Conservation (phyloP, 2,797 vertebrate species). For the Microctenopoma lineatum region DNA sequence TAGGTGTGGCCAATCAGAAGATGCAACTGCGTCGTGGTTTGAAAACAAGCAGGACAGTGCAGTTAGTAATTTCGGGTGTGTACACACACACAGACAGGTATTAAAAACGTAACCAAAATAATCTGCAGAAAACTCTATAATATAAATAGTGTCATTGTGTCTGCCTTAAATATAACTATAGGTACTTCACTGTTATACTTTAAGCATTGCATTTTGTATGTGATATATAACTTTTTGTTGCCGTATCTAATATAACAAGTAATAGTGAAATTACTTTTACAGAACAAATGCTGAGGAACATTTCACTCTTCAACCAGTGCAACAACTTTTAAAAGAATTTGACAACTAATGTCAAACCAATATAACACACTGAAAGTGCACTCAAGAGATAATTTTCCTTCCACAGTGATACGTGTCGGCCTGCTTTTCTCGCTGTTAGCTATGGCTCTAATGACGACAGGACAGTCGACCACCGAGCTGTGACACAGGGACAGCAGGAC, state of each 20-base stretch:
- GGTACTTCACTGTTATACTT: too few relatives aligned
- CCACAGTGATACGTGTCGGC: not conserved
- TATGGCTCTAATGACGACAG: slow-evolving; percentile 32
- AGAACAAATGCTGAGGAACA: too few relatives aligned
- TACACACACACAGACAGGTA: too few relatives aligned
- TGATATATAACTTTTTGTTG: too few relatives aligned
- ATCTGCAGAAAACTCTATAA: not conserved
- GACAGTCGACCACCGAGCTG: slow-evolving; percentile 16
- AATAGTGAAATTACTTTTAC: not conserved
- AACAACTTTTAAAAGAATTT: too few relatives aligned
- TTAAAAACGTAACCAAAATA: too few relatives aligned
- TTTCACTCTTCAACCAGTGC: too few relatives aligned
- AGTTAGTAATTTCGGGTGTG: too few relatives aligned
- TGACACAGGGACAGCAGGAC: slow-evolving; percentile 27
- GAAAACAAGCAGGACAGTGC: too few relatives aligned
- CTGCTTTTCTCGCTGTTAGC: slow-evolving; percentile 25
- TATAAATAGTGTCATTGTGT: not conserved
- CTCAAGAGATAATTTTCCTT: not conserved
- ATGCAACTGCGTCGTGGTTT: too few relatives aligned
- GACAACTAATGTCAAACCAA: not conserved
- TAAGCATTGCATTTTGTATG: too few relatives aligned
- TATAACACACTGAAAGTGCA: not conserved
- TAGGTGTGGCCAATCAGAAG: too few relatives aligned
- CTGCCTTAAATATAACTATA: not conserved
- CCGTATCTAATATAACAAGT: not conserved